A percentile compares a stretch with the other conserved stretches of the same genome.
These are phyloP conservation scores for Drosophila emarginata DNA, from an alignment of 2,888 invertebrate genomes.

Conservation along the genomic window DNA sequence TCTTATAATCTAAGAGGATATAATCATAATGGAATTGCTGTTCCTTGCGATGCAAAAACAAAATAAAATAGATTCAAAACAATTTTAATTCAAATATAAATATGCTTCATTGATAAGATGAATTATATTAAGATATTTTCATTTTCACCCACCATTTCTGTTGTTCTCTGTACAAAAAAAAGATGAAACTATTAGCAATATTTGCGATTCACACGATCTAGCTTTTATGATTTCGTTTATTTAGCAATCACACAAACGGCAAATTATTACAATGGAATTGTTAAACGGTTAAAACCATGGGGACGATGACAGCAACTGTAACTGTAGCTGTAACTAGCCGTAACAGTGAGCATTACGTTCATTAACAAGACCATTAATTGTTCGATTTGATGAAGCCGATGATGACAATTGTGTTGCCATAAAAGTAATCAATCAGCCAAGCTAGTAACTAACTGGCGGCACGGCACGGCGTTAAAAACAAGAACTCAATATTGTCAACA, in stretches of 20 bases:
- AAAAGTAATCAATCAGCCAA: slow-evolving; percentile 68
- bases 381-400: slow-evolving; percentile 55
- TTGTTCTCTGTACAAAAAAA: neutral
- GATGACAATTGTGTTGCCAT: slow-evolving; percentile 50
- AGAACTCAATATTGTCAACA: slow-evolving; percentile 22
- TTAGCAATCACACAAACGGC: neutral
- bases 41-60: neutral
- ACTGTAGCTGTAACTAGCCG: slow-evolving; percentile 4
- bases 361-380: slow-evolving; percentile 55
- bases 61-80: neutral
- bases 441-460: slow-evolving; percentile 27
- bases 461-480: neutral
- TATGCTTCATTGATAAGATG: too few species aligned
- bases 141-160: neutral
- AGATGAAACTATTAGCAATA: neutral
- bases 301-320: slow-evolving; percentile 30
- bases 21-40: slow-evolving; percentile 27
- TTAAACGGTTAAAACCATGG: slow-evolving; percentile 1
- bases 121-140: neutral
- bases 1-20: slow-evolving; percentile 17
- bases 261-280: neutral
- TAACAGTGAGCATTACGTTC: slow-evolving; percentile 27
- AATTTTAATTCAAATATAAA: neutral
- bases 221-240: neutral
- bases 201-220: neutral